Percentiles rank a stretch among this genome's conserved stretches.
These are phyloP conservation scores for Meteorus sp. DNA, from an alignment of 1,140 invertebrate species.

Conservation along the genomic window DNA sequence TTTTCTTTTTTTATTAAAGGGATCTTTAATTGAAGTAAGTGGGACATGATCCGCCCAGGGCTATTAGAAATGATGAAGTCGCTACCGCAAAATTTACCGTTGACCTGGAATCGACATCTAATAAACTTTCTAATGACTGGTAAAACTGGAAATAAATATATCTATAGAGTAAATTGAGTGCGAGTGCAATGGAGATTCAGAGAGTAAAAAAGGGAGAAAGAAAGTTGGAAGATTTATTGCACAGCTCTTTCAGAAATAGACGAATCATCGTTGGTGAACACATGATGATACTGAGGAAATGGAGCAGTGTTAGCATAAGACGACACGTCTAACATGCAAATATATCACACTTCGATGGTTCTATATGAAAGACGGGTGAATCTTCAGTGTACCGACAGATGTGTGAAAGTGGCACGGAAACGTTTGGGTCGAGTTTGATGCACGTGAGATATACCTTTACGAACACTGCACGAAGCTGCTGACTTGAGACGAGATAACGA, in stretches of 20 bases:
- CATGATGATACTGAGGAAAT: not conserved
- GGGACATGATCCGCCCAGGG: too few species aligned
- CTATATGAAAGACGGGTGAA: conserved; percentile 33
- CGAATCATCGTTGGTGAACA: conserved; percentile 4
- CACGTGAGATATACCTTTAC: conserved; percentile 23
- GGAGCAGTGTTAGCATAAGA: not conserved
- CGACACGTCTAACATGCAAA: conserved; percentile 13
- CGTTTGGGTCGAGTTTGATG: conserved; percentile 36
- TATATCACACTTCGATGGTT: conserved; percentile 18
- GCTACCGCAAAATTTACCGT: not conserved
- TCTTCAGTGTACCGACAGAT: conserved; percentile 40
- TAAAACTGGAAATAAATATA: not conserved
- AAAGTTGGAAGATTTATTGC: not conserved
- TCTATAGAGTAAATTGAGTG: too few species aligned
- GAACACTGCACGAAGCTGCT: not conserved
- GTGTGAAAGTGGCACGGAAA: conserved; percentile 46
- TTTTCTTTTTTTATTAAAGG: too few species aligned
- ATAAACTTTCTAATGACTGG: conserved; percentile 30
- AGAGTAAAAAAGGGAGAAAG: too few species aligned
- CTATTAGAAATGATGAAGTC: too few species aligned
- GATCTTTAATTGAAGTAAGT: too few species aligned
- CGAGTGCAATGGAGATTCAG: too few species aligned
- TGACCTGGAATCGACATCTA: conserved; percentile 28
- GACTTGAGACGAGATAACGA: conserved; percentile 21
- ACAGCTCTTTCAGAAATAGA: conserved; percentile 3